A percentile compares a stretch with the other conserved stretches of the same genome.
phyloP scores from a whole-genome alignment of 2,113 vertebrate species.

The Oncorhynchus kisutch region DNA sequence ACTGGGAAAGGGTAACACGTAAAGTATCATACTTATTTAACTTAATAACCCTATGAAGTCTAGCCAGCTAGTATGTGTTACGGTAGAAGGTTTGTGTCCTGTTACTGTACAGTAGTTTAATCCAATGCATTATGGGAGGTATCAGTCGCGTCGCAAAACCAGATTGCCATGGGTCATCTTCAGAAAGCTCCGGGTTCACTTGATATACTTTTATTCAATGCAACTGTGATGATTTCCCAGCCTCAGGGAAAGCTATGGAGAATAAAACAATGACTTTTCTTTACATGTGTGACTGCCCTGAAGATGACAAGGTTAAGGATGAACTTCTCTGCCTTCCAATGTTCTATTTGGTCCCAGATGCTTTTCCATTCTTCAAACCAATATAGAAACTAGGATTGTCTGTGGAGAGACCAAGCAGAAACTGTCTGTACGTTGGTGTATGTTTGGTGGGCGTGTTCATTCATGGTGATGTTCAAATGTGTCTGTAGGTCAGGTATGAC shows the following conservation, averaged over 20 bases:
- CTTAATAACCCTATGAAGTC: too few species aligned
- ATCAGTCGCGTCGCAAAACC: background rate
- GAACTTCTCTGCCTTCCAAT: background rate
- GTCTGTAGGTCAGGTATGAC: conserved; percentile 25
- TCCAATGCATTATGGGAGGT: background rate
- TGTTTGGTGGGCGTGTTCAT: background rate
- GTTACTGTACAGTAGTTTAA: background rate
- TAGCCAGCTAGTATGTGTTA: too few species aligned
- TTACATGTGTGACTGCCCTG: background rate
- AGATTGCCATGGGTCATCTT: background rate
- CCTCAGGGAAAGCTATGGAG: background rate
- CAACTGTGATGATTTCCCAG: too few species aligned
- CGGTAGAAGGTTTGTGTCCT: too few species aligned
- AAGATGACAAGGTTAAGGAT: background rate
- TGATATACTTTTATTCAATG: too few species aligned
- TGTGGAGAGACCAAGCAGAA: too few species aligned
- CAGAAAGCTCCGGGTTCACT: background rate
- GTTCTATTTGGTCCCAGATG: background rate
- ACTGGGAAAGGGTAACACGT: background rate
- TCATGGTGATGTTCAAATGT: conserved; percentile 25
- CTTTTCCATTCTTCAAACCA: background rate
- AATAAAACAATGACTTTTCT: background rate
- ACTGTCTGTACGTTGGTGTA: too few species aligned
- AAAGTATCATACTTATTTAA: too few species aligned
- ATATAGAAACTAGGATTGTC: background rate